Conservation (phyloP, 2,888 invertebrate genomes). For the Altica lythri region DNA sequence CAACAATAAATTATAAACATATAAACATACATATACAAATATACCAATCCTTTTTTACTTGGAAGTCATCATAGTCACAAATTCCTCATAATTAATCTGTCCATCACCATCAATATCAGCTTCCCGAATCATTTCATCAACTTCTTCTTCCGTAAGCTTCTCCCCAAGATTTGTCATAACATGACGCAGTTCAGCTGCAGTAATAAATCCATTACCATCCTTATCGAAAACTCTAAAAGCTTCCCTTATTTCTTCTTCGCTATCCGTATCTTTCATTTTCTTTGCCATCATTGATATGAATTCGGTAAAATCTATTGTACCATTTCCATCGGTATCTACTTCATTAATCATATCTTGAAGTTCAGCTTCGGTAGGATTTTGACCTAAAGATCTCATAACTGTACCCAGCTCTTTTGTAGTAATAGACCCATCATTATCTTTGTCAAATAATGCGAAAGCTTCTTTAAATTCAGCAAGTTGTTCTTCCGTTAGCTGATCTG, state of each 20-base stretch:
- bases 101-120: slow-evolving; percentile 81
- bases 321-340: slow-evolving; percentile 87
- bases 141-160: slow-evolving; percentile 95
- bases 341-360: slow-evolving; percentile 98
- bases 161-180: slow-evolving; percentile 83
- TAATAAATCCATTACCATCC: slow-evolving; percentile 96
- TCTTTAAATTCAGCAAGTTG: slow-evolving; percentile 71
- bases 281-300: slow-evolving; percentile 99
- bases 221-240: slow-evolving; percentile 96
- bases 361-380: slow-evolving; percentile 97
- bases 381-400: slow-evolving; percentile 94
- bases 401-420: slow-evolving; percentile 97
- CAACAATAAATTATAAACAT: too few relatives aligned
- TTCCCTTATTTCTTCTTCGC: slow-evolving; percentile 76
- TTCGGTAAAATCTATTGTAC: slow-evolving; percentile 54
- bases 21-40: too few relatives aligned
- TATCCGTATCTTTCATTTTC: slow-evolving; percentile 98
- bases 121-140: slow-evolving; percentile 73
- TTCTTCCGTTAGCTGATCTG: slow-evolving; percentile 76
- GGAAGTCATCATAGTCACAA: slow-evolving; percentile 42
- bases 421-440: slow-evolving; percentile 97
- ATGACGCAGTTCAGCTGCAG: slow-evolving; percentile 92
- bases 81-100: slow-evolving; percentile 71
- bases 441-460: slow-evolving; percentile 91
- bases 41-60: too few relatives aligned